Evolutionary conservation across 2,888 invertebrate species (phyloP), one percentile per base, ranked within the genome.

Genomic region (Platycheirus rosarum): DNA sequence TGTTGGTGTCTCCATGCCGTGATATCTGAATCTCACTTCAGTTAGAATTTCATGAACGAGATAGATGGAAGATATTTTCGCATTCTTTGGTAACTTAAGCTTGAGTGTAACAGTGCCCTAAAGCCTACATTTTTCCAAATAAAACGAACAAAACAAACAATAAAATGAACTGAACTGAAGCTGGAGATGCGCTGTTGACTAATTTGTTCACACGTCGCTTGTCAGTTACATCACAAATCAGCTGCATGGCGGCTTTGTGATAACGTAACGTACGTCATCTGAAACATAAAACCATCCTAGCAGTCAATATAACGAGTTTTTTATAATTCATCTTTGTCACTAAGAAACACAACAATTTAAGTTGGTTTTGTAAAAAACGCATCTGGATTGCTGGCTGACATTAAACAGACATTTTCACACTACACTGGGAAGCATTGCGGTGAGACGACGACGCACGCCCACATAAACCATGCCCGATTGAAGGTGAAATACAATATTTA

Each of bases 351-450:
- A 51, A 77, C 20, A 40, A 9, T 44, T 42, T 29, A 44, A 53
- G 9, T 46, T 37, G n/a, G 51, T 29, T 6, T 55, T 18, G 18
- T 14, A 37, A 37, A 68, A 60, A 68, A 29, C 44, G 35, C 44
- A 49, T 51, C 69, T 78, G 65, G 26, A 46, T 48, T 49, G 42
- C 35, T 42, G 80, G 65, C 80, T 80, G 80, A 75, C 29, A 66
- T 66, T 65, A 70, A 48, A 42, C 65, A 71, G 70, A 71, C 65
- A 37, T 51, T 70, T 70, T 49, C 2, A 26, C 29, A 32, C 8
- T 20, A 4, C 7, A 44, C n/a, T 46, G 14, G 23, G 32, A 49
- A 16, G 9, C 48, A 37, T 13, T 29, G 29, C 18, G n/a, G 60
- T 14, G 8, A 20, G n/a, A 55, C n/a, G n/a, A n/a, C n/a, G n/a